Evolutionary conservation across 2,888 invertebrate species (phyloP), one percentile per base, ranked within the genome.

Genomic region (Dastarcus helophoroides): DNA sequence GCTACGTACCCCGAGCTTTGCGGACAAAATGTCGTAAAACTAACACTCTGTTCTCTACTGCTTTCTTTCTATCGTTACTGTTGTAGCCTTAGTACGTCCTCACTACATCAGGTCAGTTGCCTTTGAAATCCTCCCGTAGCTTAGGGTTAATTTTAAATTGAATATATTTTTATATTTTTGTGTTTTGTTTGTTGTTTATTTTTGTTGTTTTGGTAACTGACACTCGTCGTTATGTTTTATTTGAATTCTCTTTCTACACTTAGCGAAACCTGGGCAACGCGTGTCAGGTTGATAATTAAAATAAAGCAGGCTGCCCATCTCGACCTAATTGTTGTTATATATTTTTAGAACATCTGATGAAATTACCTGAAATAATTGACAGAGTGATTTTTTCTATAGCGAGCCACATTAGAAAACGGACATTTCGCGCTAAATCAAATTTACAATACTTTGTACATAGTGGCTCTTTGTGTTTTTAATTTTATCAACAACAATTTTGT

Each of bases 401-500:
- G 54, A 51, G 54, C 53, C 53, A 53, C 50, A 50, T 46, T 24
- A 43, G 40, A 43, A n/a, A 47, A 48, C 46, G 47, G 46, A 50
- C 47, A 49, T 50, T 48, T 46, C 41, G 38, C 32, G 32, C 25
- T 41, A 42, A 43, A 45, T 41, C 35, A 42, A 42, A 42, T 44
- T 42, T 33, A 41, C 32, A 40, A 36, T 44, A 47, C 43, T 44
- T 49, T 55, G 55, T 55, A 58, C 47, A 55, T 55, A 53, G 61
- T 62, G 62, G 62, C 61, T 63, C 61, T 60, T 61, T 62, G 58
- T 60, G 61, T 62, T 64, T 62, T 64, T 58, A 62, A n/a, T n/a
- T 63, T 64, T 61, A 62, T 64, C 60, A 60, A 61, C 61, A 62
- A 62, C 61, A 63, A 63, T 65, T 65, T 65, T 67, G 65, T 67